Base-by-base conservation (phyloP, 1,140 invertebrate species). In the Coelopa frigida region DNA sequence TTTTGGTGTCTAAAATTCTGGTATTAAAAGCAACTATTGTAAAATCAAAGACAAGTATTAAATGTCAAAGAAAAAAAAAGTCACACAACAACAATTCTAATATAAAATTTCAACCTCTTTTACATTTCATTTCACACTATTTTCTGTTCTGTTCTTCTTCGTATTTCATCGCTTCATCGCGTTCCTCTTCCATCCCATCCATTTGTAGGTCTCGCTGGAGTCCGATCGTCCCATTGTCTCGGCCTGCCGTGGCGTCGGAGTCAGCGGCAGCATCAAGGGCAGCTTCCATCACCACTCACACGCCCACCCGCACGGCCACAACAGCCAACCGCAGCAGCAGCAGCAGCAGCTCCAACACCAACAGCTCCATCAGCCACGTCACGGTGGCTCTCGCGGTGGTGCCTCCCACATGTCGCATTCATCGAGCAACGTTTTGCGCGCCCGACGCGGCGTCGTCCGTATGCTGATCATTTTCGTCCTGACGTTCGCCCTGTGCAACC, bases 391-490 rank as follows among this genome's bases (percentile, higher is more conserved):
- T 22, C 37, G 15, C 32, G n/a, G n/a, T 45, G 51, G 50, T 18
- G 32, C 54, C 33, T 44, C 58, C 32, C 78, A 79, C 53, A 68
- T 80, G 36, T 75, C 78, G 24, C 77, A 79, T 41, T 75, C 80
- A 12, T 81, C 81, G 21, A 81, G 78, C 47, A 83, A 83, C 54
- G 81, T 84, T 2, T 61, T 85, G 12, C 74, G 76, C 12, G 81
- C 82, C 12, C 73, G 83, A 11, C 75, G 82, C 15, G 82, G 82
- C 14, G 82, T 85, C 22, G 82, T 85, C 39, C 79, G 85, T 38
- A 85, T 93, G 78, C 73, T 93, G 18, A 82, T 92, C 20, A 81
- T 87, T 4, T 83, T 91, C 10, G 84, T 90, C 6, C 70, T 85
- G 27, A 83, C 84, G 37, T 93, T 93, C 65, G 86, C 85, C 3